Conservation (phyloP, 2,888 invertebrate species). For the Tachina grossa region DNA sequence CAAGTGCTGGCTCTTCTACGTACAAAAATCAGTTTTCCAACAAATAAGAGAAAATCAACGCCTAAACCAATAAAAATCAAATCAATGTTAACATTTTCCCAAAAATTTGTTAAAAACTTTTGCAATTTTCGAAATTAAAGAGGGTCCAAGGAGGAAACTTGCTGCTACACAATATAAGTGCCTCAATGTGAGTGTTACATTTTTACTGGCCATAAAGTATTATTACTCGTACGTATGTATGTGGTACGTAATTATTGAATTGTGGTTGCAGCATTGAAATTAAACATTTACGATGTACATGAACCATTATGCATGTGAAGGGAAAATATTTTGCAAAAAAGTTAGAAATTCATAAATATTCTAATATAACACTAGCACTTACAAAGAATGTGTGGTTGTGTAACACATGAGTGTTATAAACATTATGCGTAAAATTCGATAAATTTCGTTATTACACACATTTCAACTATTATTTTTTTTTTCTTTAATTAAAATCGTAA, state of each 20-base stretch:
- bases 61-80: conserved; percentile 69
- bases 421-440: conserved; percentile 61
- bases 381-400: not conserved
- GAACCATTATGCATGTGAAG: not conserved
- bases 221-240: not conserved
- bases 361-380: not conserved
- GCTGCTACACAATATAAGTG: not conserved
- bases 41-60: conserved; percentile 55
- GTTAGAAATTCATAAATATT: conserved; percentile 48
- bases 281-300: conserved; percentile 29
- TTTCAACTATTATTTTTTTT: conserved; percentile 9
- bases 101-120: conserved; percentile 48
- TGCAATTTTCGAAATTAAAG: conserved; percentile 29
- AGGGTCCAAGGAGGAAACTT: not conserved
- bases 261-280: conserved; percentile 53
- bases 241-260: conserved; percentile 34
- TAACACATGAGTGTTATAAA: not conserved
- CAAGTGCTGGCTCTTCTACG: not conserved
- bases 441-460: conserved; percentile 40
- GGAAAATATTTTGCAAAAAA: conserved; percentile 32
- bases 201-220: conserved; percentile 19
- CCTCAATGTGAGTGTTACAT: not conserved
- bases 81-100: conserved; percentile 64
- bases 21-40: conserved; percentile 61
- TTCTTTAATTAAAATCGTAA: not conserved